A percentile compares a stretch with the other conserved stretches of the same genome.
These are phyloP conservation scores for Cybosia mesomella DNA, from an alignment of 2,888 invertebrate species.

Conservation along the genomic window DNA sequence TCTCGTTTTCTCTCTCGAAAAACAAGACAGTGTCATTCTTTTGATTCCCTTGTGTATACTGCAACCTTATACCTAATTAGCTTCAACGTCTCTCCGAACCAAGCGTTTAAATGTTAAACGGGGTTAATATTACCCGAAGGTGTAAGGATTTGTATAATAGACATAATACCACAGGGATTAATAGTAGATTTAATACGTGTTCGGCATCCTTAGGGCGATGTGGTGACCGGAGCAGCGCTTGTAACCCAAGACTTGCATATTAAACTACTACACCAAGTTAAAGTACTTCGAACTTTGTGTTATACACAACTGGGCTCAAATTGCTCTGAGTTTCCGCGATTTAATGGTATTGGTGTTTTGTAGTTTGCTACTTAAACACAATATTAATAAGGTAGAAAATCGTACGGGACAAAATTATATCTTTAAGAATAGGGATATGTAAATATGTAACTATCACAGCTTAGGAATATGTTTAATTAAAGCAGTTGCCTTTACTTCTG, in stretches of 20 bases:
- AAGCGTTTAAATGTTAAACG: slow-evolving; percentile 48
- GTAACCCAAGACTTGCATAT: slow-evolving; percentile 21
- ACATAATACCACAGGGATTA: slow-evolving; percentile 44
- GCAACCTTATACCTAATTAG: slow-evolving; percentile 8
- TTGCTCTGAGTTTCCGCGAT: slow-evolving; percentile 7
- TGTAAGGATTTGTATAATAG: slow-evolving; percentile 41
- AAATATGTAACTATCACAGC: slow-evolving; percentile 14
- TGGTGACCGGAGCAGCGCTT: slow-evolving; percentile 32
- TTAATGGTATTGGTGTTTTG: slow-evolving; percentile 9
- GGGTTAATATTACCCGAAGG: slow-evolving; percentile 43
- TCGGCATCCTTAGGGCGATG: slow-evolving; percentile 33
- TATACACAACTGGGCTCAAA: neutral
- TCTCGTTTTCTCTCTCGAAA: too few relatives aligned
- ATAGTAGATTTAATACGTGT: slow-evolving; percentile 47
- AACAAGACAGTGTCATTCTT: neutral
- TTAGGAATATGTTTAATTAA: neutral
- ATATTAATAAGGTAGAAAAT: slow-evolving; percentile 18
- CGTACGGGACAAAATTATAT: neutral
- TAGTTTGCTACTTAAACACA: slow-evolving; percentile 14
- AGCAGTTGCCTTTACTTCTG: neutral
- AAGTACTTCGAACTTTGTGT: slow-evolving; percentile 13
- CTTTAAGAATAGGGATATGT: slow-evolving; percentile 23
- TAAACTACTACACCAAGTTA: slow-evolving; percentile 14
- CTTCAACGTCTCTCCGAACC: slow-evolving; percentile 24
- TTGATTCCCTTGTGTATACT: neutral